Base-by-base conservation (phyloP, 1,140 invertebrate species). In the Aplysia californica region DNA sequence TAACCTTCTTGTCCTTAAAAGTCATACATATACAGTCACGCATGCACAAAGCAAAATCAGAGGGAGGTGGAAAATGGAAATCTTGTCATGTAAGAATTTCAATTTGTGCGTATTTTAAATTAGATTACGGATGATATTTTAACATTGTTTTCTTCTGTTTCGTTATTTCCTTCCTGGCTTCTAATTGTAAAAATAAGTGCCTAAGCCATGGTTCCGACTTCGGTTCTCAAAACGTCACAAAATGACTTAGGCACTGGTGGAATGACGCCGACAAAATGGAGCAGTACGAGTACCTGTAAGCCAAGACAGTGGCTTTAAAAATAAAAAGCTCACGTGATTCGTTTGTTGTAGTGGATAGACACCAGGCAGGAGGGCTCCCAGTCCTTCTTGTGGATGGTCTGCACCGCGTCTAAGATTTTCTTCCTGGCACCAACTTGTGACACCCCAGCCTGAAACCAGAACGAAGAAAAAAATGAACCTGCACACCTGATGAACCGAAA, bases 291-390 rank as follows among this genome's bases (percentile, higher is more conserved):
- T n/a, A n/a, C n/a, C n/a, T n/a, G n/a, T n/a, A n/a, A n/a, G n/a
- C n/a, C n/a, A n/a, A n/a, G n/a, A n/a, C n/a, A n/a, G n/a, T n/a
- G n/a, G n/a, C n/a, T n/a, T n/a, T n/a, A n/a, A 10, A 35, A 68
- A 65, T n/a, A 70, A 26, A 20, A 44, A 33, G 68, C 78, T 56
- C 79, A 90, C 90, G 83, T 89, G 39, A 91, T 86, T 31, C 87
- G 79, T 76, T 86, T 88, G 58, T 86, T 86, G 59, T 84, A 84
- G 21, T 87, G 87, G 55, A 90, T 67, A 59, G 86, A 81, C 0
- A 88, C 86, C n/a, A 91, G 83, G 80, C 90, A 91, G 18, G 86
- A 84, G 18, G 85, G 84, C 77, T 91, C 81, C 91, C 91, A 91
- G 35, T 90, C 88, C 73, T 87, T 88, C 71, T 89, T 91, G 80